Evolutionary conservation across 1,140 invertebrate genomes (phyloP), one percentile per base, ranked within the genome.

Genomic region (Melitaea cinxia): DNA sequence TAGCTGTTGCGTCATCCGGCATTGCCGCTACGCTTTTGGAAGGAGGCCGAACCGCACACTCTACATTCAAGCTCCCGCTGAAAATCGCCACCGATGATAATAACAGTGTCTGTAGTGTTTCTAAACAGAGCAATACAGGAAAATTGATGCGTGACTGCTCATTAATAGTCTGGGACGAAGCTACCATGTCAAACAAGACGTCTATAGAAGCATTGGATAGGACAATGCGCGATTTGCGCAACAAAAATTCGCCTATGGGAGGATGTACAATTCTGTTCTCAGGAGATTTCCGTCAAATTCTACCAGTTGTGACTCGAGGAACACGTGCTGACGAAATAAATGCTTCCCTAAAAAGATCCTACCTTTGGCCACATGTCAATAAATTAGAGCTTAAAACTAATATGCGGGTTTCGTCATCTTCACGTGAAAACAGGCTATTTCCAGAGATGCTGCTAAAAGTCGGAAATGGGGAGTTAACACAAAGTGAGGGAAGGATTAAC

Each of bases 41-140:
- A 52, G 85, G 88, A 68, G 93, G 92, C 17, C 64, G 83, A 82
- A 94, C 92, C 26, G 88, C 88, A 57, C 92, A 93, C 82, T 91
- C 87, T 89, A 78, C 82, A 49, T 89, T 94, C 19, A 92, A 92
- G n/a, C n/a, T n/a, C n/a, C n/a, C n/a, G n/a, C n/a, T n/a, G n/a
- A n/a, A n/a, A n/a, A n/a, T n/a, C n/a, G n/a, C n/a, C n/a, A n/a
- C n/a, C n/a, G n/a, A n/a, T n/a, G n/a, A n/a, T n/a, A n/a, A n/a
- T n/a, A n/a, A n/a, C n/a, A n/a, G n/a, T n/a, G n/a, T n/a, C n/a
- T n/a, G n/a, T n/a, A n/a, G n/a, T n/a, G n/a, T n/a, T n/a, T n/a
- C n/a, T n/a, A n/a, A n/a, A n/a, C n/a, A n/a, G n/a, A n/a, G n/a
- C n/a, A n/a, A n/a, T n/a, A n/a, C n/a, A n/a, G n/a, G n/a, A n/a